These are phyloP conservation scores for Ptychobarbus kaznakovi DNA, from an alignment of 2,797 vertebrate species.

Conservation along the genomic window DNA sequence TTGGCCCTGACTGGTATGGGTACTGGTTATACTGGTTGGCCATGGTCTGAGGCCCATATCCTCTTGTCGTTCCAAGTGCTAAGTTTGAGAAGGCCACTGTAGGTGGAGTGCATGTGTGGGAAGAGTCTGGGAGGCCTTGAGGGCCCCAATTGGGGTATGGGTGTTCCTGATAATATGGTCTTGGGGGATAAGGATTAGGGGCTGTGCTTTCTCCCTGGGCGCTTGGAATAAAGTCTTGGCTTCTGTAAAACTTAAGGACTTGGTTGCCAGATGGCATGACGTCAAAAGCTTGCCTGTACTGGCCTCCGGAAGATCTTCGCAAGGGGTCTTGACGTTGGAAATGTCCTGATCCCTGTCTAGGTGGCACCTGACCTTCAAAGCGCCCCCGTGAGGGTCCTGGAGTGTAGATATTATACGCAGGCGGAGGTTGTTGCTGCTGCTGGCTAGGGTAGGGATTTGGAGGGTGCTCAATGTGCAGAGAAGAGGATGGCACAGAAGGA, in stretches of 20 bases:
- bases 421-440: slow-evolving; percentile 56
- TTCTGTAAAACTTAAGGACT: slow-evolving; percentile 69
- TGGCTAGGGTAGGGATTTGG: slow-evolving; percentile 65
- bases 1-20: slow-evolving; percentile 60
- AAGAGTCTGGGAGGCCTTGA: slow-evolving; percentile 56
- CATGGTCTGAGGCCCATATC: slow-evolving; percentile 50
- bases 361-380: slow-evolving; percentile 41
- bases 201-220: slow-evolving; percentile 54
- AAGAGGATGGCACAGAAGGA: slow-evolving; percentile 56
- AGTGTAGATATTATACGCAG: slow-evolving; percentile 66
- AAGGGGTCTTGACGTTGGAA: slow-evolving; percentile 65
- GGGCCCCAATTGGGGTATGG: slow-evolving; percentile 54
- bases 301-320: slow-evolving; percentile 65
- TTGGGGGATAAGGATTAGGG: slow-evolving; percentile 62
- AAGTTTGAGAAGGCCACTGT: slow-evolving; percentile 62
- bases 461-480: slow-evolving; percentile 60
- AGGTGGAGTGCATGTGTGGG: slow-evolving; percentile 54
- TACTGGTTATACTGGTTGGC: slow-evolving; percentile 60
- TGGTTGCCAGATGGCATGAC: slow-evolving; percentile 70
- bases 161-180: slow-evolving; percentile 60
- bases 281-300: slow-evolving; percentile 70
- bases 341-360: slow-evolving; percentile 39
- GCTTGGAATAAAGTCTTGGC: slow-evolving; percentile 61
- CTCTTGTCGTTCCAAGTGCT: slow-evolving; percentile 58
- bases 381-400: slow-evolving; percentile 56